phyloP scores from a whole-genome alignment of 2,888 invertebrate species.

The Habrosyne pyritoides region DNA sequence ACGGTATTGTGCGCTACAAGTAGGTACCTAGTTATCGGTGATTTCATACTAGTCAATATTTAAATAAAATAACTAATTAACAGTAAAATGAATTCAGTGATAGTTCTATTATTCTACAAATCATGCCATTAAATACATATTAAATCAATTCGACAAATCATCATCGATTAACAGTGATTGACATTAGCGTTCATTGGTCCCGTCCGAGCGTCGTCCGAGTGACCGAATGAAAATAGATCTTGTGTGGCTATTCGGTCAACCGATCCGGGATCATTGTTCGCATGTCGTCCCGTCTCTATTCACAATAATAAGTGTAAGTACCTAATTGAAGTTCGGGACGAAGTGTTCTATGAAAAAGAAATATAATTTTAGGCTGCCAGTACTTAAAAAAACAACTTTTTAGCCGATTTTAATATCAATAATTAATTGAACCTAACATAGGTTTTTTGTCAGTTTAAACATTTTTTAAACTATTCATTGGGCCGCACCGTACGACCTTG shows the following conservation, averaged over 20 bases:
- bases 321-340: conserved; percentile 39
- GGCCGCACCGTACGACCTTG: not conserved
- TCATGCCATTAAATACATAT: not conserved
- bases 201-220: conserved; percentile 30
- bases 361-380: not conserved
- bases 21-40: not conserved
- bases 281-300: conserved; percentile 34
- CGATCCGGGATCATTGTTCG: conserved; percentile 52
- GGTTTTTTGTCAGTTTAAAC: no score
- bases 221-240: conserved; percentile 53
- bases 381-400: no score
- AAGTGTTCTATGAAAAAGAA: conserved; percentile 22
- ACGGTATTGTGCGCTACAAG: no score
- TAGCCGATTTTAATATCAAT: no score
- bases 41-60: no score
- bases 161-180: conserved; percentile 16
- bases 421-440: not conserved
- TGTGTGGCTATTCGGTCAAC: conserved; percentile 44
- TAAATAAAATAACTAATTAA: not conserved
- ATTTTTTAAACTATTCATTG: no score
- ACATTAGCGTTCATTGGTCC: conserved; percentile 39
- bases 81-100: not conserved
- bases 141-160: conserved; percentile 13
- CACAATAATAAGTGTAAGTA: conserved; percentile 39
- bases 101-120: not conserved